These are phyloP conservation scores for Plodia interpunctella DNA, from an alignment of 1,140 invertebrate species.

Conservation along the genomic window DNA sequence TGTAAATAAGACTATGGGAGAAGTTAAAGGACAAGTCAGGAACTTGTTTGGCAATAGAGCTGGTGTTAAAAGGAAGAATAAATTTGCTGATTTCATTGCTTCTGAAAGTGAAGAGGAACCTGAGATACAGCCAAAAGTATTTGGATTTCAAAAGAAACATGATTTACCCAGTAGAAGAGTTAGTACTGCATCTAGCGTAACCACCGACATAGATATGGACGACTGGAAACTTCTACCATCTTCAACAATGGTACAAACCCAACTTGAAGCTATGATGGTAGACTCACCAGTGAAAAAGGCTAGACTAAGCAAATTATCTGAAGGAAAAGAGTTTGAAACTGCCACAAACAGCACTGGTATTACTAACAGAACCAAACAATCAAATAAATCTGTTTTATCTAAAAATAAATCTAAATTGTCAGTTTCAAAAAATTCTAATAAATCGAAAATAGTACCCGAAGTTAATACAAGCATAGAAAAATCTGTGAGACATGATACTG, in stretches of 20 bases:
- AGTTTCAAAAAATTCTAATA: constrained; percentile 13
- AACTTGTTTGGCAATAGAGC: constrained; percentile 51
- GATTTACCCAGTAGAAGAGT: constrained; percentile 20
- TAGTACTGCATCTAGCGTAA: constrained; percentile 37
- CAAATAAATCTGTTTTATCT: constrained; percentile 29
- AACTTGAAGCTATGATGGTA: constrained; percentile 35
- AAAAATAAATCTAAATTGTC: constrained; percentile 33
- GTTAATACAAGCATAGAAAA: neutral
- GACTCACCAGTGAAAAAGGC: constrained; percentile 38
- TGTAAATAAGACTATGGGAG: constrained; percentile 42
- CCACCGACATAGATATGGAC: constrained; percentile 55
- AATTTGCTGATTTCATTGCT: constrained; percentile 57
- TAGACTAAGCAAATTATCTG: constrained; percentile 36
- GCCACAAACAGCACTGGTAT: constrained; percentile 17
- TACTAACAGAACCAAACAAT: constrained; percentile 26
- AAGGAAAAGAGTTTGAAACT: constrained; percentile 27
- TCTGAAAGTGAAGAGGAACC: constrained; percentile 64
- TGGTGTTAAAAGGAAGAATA: constrained; percentile 52
- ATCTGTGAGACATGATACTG: neutral
- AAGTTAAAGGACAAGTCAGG: constrained; percentile 36
- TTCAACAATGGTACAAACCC: constrained; percentile 61
- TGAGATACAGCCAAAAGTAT: constrained; percentile 54
- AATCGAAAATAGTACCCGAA: neutral
- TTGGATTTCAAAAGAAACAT: constrained; percentile 41
- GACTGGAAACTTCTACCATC: constrained; percentile 59